A percentile compares a stretch with the other conserved stretches of the same genome.
These are phyloP conservation scores for Heptranchias perlo DNA, from an alignment of 2,113 vertebrate genomes.

Conservation along the genomic window DNA sequence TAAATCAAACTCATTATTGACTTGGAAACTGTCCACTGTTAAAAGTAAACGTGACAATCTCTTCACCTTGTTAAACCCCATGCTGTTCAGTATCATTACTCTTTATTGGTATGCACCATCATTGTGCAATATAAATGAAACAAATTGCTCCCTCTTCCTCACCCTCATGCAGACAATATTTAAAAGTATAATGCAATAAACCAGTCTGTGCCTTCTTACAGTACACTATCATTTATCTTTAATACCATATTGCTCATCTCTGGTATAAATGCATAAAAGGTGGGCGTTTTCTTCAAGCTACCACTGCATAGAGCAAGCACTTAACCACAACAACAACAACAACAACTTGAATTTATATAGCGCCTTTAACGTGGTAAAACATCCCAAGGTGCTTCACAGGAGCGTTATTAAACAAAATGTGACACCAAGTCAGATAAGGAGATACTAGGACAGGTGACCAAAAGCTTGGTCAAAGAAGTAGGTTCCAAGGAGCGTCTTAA, in stretches of 20 bases:
- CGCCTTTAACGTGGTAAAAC: too few relatives aligned
- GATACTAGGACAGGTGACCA: too few relatives aligned
- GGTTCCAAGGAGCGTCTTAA: too few relatives aligned
- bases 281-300: not conserved
- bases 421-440: too few relatives aligned
- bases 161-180: not conserved
- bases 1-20: not conserved
- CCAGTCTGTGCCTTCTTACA: not conserved
- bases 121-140: not conserved
- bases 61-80: not conserved
- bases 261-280: not conserved
- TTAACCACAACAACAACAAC: too few relatives aligned
- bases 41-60: not conserved
- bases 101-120: not conserved
- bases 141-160: not conserved
- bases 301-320: not conserved
- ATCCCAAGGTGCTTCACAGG: too few relatives aligned
- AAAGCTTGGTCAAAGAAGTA: too few relatives aligned
- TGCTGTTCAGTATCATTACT: not conserved
- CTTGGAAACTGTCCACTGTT: not conserved
- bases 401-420: too few relatives aligned
- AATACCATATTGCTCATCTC: not conserved
- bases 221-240: not conserved
- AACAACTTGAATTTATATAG: too few relatives aligned
- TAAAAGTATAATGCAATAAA: constrained; percentile 19